These are phyloP conservation scores for Prorops nasuta DNA, from an alignment of 1,140 invertebrate genomes.

Conservation along the genomic window DNA sequence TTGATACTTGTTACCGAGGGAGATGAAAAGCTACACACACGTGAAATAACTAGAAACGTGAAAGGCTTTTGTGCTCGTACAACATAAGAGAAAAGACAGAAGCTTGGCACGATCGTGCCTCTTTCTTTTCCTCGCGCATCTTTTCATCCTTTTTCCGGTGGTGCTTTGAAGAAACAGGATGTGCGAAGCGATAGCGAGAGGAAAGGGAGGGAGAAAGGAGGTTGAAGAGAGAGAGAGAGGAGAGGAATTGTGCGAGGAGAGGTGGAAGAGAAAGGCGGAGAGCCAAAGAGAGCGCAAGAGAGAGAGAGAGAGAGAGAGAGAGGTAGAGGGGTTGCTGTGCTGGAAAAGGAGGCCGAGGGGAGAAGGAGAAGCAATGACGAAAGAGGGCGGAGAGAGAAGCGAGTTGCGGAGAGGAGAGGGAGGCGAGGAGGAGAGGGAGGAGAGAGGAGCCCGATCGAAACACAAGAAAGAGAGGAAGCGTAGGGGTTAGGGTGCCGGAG, in stretches of 20 bases:
- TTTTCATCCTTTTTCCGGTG: constrained; percentile 2
- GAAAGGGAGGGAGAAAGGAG: constrained; percentile 8
- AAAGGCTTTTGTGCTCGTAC: too few relatives aligned
- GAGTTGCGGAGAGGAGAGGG: not conserved
- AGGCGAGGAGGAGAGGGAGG: constrained; percentile 11
- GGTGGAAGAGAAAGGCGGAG: constrained; percentile 19
- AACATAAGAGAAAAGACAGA: too few relatives aligned
- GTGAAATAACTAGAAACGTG: too few relatives aligned
- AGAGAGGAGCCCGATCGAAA: constrained; percentile 15
- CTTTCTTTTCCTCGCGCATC: not conserved
- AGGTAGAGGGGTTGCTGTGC: constrained; percentile 14
- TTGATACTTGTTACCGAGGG: too few relatives aligned
- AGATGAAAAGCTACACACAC: too few relatives aligned
- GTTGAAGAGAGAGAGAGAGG: constrained; percentile 14
- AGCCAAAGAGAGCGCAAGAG: constrained; percentile 8
- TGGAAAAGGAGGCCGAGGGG: constrained; percentile 2
- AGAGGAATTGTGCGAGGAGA: constrained; percentile 17
- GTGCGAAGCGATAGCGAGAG: constrained; percentile 18
- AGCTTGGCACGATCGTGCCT: too few relatives aligned
- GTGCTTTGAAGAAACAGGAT: constrained; percentile 31
- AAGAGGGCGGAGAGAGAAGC: constrained; percentile 4
- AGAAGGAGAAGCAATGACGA: constrained; percentile 4
- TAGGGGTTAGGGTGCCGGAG: constrained; percentile 6
- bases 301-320: constrained; percentile 18
- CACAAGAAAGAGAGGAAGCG: constrained; percentile 4